Base-by-base conservation (phyloP, 1,140 invertebrate species). In the Cryptotermes secundus region DNA sequence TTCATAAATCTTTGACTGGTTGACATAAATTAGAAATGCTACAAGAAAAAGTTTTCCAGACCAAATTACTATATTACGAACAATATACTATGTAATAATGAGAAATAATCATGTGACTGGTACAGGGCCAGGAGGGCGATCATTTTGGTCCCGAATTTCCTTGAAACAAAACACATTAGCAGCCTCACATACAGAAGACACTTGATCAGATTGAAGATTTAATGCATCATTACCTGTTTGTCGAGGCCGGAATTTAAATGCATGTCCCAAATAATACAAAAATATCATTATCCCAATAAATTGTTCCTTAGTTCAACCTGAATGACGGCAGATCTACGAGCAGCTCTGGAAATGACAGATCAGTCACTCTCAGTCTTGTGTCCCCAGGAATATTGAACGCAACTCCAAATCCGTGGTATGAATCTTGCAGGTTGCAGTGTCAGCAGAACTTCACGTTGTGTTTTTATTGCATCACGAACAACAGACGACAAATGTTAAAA, bases 141-240 rank as follows among this genome's bases (percentile, higher is more conserved):
- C 59, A n/a, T 31, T 72, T 31, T 31, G 45, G 16, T 49, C 45
- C 45, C 14, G 16, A 14, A 0, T 72, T 72, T 72, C 59, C n/a
- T 72, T 72, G 59, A 31, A 72, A 72, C 59, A 72, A 72, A 72
- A 72, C 59, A 72, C 59, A 72, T 72, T 72, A 72, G 59, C 59
- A 72, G n/a, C n/a, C 59, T 16, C 59, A 72, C 26, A 72, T 14
- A 72, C 59, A 26, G n/a, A 72, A n/a, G 26, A 7, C 59, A 72
- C 7, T 72, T 72, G 59, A 16, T 31, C 59, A 72, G 59, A 72
- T 26, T 31, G 53, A 7, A 31, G 59, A 31, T 7, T 6, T 72
- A 72, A 72, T 72, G 59, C n/a, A n/a, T 26, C n/a, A 26, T 6
- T 72, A 10, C 59, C 59, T 72, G 14, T 14, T 26, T 26, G n/a